Percentiles rank a stretch among this genome's conserved stretches.
phyloP scores from a whole-genome alignment of 1,140 invertebrate species.

The Brachionus manjavacas region DNA sequence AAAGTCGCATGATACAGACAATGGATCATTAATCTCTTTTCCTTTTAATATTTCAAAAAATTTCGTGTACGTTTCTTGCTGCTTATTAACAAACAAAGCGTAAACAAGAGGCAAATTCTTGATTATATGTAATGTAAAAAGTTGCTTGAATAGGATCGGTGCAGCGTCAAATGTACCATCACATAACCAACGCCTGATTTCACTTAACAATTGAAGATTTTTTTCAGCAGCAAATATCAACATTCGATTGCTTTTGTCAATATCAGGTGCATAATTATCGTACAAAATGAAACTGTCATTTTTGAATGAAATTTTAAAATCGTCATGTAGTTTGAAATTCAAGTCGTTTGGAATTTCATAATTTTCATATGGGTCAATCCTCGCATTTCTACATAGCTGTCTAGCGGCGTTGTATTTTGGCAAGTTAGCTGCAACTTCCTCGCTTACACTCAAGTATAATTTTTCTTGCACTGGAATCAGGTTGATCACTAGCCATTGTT shows the following conservation, averaged over 20 bases:
- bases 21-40: not conserved
- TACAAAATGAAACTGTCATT: not conserved
- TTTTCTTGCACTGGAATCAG: not conserved
- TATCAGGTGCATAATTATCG: not conserved
- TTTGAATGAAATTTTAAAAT: constrained; percentile 11
- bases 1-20: not conserved
- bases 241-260: constrained; percentile 9
- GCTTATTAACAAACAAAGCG: not conserved
- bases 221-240: not conserved
- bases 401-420: not conserved
- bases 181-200: constrained; percentile 1
- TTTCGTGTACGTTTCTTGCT: not conserved
- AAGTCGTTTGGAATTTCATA: constrained; percentile 5
- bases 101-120: not conserved
- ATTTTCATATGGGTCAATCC: constrained; percentile 20
- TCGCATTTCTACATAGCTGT: not conserved
- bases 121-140: constrained; percentile 11
- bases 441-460: not conserved
- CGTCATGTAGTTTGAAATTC: not conserved
- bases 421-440: constrained; percentile 19
- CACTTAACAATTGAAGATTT: constrained; percentile 14
- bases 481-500: not conserved
- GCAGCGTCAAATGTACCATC: not conserved
- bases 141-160: constrained; percentile 9
- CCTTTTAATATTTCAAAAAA: not conserved